Evolutionary conservation across 2,113 vertebrate species (phyloP), one percentile per base, ranked within the genome.

Genomic region (Oreotrochilus melanogaster): DNA sequence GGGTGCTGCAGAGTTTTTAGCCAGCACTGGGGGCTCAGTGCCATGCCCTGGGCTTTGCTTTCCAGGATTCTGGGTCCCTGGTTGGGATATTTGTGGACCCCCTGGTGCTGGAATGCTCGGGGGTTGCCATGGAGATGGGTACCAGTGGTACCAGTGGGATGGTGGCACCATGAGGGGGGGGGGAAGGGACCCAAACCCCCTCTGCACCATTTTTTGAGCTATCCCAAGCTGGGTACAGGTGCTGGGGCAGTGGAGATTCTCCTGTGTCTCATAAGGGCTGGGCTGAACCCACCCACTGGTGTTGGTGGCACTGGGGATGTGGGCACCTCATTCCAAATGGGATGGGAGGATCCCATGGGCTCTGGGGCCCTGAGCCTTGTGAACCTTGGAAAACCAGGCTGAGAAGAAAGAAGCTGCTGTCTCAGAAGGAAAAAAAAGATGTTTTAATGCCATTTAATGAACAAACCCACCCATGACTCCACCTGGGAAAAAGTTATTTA

Each of bases 81-180:
- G 39, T 53, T 28, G 11, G 6, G 45, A 5, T 19, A 42, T 61
- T 67, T 42, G 75, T 13, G 62, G 67, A 14, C 42, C 62, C 35
- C 1, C 30, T 31, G 22, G 22, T 39, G 62, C 45, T 2, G 45
- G 47, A 82, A 74, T 93, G 78, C 56, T 67, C 6, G 11, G 91
- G 66, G 83, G 89, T 96, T 69, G 9, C 94, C 82, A 69, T 94
- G 94, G 96, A 70, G 35, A 96, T 18, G 58, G 35, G 75, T 78
- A 62, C 82, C 89, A 19, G 39, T 11, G 39, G 67, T 78, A 62
- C 82, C 89, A 19, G 39, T 11, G 39, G 60, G 24, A 58, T 42
- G 75, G 60, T 9, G 13, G 61, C 65, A 53, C n/a, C 60, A n/a
- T 4, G 7, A 27, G 1, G 8, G 35, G 5, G 14, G n/a, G 45